Evolutionary conservation across 2,113 vertebrate genomes (phyloP).

Genomic region (Vidua macroura): DNA sequence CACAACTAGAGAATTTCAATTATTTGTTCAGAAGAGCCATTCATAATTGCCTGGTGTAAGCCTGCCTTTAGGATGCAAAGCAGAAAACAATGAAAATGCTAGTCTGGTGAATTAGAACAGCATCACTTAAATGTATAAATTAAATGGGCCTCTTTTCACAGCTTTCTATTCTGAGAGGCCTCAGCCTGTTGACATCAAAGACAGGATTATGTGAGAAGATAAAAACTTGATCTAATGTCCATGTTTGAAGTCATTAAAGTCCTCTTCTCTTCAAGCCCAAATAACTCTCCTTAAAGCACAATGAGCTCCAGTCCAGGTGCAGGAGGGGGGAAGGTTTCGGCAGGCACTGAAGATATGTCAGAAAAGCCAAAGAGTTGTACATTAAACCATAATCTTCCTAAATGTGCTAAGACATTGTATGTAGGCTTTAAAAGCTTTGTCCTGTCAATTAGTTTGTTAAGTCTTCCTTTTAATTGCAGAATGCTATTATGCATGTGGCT

Average conservation of each 20-base stretch:
- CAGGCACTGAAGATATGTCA: conserved; percentile 12
- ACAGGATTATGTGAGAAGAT: conserved; percentile 84
- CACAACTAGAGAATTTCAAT: conserved; percentile 87
- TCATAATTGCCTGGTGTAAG: conserved; percentile 82
- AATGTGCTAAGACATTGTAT: conserved; percentile 62
- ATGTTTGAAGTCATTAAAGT: conserved; percentile 92
- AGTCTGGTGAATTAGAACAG: conserved; percentile 71
- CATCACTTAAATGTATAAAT: conserved; percentile 81
- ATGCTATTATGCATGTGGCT: conserved; percentile 8
- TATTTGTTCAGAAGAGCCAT: conserved; percentile 89
- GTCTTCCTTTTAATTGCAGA: conserved; percentile 46
- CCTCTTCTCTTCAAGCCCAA: conserved; percentile 67
- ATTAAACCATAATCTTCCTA: conserved; percentile 47
- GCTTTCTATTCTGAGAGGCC: conserved; percentile 83
- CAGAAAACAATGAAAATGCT: conserved; percentile 81
- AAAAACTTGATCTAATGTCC: conserved; percentile 87
- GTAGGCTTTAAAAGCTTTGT: conserved; percentile 59
- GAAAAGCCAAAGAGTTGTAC: conserved; percentile 27
- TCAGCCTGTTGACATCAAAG: conserved; percentile 90
- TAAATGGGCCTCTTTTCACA: conserved; percentile 79
- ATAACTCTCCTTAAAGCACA: conserved; percentile 69
- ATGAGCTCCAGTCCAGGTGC: conserved; percentile 75
- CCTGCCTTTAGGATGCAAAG: conserved; percentile 93
- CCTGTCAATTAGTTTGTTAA: conserved; percentile 63
- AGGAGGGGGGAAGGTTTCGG: not conserved